Evolutionary conservation across 1,140 invertebrate genomes (phyloP), one percentile per base, ranked within the genome.

Genomic region (Oncopodura yosiiana): DNA sequence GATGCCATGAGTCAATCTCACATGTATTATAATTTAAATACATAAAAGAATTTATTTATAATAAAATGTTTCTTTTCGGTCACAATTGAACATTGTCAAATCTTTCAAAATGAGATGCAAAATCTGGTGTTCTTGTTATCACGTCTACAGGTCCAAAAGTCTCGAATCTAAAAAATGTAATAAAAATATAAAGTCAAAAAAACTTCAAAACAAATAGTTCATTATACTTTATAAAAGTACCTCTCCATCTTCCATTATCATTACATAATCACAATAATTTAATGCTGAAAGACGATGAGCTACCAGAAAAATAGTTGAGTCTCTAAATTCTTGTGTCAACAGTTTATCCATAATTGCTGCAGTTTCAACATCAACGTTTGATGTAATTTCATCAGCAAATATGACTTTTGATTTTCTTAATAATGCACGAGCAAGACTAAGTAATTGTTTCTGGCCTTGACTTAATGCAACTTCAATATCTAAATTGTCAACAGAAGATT

Each of bases 361-460:
- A 3, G 81, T 84, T 80, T 79, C 69, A 1, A 68, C 68, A 66
- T 93, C 88, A 16, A 93, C 84, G 62, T 87, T 86, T 30, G 88
- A 87, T 0, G 89, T 91, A 1, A 89, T 88, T 69, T 93, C 88
- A 69, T 91, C 87, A 66, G 92, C 71, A 29, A 92, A 77, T 0
- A 92, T 70, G 45, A 93, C 79, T 58, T 71, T 81, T 67, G 84
- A 84, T 61, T 85, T 81, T 45, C 82, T 76, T 14, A 92, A 71
- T 59, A 92, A 80, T 34, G 87, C 86, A 48, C 88, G 74, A 6
- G 86, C 86, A 46, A 94, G 70, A 60, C 89, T 92, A 26, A 94
- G 73, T 0, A 94, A 68, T 61, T 94, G 89, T 38, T 72, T 68
- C 64, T 81, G 78, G 1, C 77, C 77, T 69, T 65, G 29, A 23